Evolutionary conservation across 2,797 vertebrate genomes (phyloP).

Genomic region (Danio aesculapii): DNA sequence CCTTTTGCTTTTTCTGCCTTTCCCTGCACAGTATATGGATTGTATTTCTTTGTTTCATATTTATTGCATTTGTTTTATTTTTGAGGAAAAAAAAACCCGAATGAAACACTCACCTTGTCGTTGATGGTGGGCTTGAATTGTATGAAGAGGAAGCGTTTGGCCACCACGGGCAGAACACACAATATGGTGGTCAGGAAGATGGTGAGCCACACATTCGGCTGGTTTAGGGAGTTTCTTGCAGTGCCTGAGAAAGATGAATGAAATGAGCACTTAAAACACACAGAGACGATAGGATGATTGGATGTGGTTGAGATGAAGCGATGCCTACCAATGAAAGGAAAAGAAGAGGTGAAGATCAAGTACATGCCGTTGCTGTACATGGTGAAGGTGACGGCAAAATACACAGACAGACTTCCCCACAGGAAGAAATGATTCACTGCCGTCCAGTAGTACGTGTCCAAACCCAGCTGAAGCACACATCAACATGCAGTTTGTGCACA

Average conservation of each 20-base stretch:
- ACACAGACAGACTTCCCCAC: constrained; percentile 92
- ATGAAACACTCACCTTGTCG: constrained; percentile 80
- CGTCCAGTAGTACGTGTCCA: constrained; percentile 94
- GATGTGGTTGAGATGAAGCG: neutral
- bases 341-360: constrained; percentile 84
- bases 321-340: constrained; percentile 91
- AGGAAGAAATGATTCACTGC: constrained; percentile 91
- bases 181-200: constrained; percentile 85
- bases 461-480: constrained; percentile 80
- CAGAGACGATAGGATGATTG: constrained; percentile 18
- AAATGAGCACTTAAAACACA: neutral
- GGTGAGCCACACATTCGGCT: constrained; percentile 89
- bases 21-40: no score
- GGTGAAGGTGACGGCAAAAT: constrained; percentile 90
- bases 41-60: no score
- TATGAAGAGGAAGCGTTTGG: constrained; percentile 81
- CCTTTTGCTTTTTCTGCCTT: no score
- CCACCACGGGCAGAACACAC: constrained; percentile 85
- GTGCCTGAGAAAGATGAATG: constrained; percentile 79
- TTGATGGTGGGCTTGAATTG: constrained; percentile 83
- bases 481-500: constrained; percentile 5
- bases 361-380: constrained; percentile 95
- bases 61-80: no score
- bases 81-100: no score
- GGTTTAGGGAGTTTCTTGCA: constrained; percentile 86